Base-by-base conservation (phyloP, 1,140 invertebrate species). In the Arctopsyche grandis region DNA sequence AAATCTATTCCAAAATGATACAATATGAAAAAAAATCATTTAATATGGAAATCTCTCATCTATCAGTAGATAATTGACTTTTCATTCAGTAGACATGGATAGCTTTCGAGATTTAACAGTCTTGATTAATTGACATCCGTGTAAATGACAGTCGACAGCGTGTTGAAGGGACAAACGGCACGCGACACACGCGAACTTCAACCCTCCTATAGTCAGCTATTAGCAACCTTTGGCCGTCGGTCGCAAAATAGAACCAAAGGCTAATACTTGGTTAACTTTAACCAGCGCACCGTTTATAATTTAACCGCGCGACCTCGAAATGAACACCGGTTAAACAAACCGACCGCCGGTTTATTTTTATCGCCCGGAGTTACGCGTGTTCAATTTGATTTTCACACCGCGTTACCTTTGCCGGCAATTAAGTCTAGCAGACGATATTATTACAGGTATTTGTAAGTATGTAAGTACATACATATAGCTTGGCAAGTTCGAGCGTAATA, bases 381-480 rank as follows among this genome's bases (percentile, higher is more conserved):
- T 66, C 63, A 66, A 66, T 66, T 66, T 66, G 63, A 66, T 48
- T 71, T 71, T 71, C 69, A 71, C 69, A 48, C 38, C 69, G 69
- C 29, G 69, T 71, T 71, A 22, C 69, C 69, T 46, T 71, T 48
- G 38, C 44, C 69, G 69, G 69, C 44, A 71, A 71, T 71, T 71
- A 71, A 44, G 44, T 69, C 12, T 38, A 10, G 66, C 66, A 5
- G 48, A 19, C 63, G 63, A 12, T 19, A 12, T 26, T 5, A 16
- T n/a, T 21, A 66, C 9, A 26, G 1, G 24, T 24, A 12, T 26
- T 1, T 24, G 9, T 12, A 21, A 3, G 21, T 60, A 60, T 60
- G 12, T 52, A 52, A 5, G 12, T 52, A 52, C 12, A 52, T 52
- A 52, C 12, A 16, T 52, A 52, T 52, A 38, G 29, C 48, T 52